phyloP scores from a whole-genome alignment of 2,113 vertebrate species.

The Triplophysa dalaica region DNA sequence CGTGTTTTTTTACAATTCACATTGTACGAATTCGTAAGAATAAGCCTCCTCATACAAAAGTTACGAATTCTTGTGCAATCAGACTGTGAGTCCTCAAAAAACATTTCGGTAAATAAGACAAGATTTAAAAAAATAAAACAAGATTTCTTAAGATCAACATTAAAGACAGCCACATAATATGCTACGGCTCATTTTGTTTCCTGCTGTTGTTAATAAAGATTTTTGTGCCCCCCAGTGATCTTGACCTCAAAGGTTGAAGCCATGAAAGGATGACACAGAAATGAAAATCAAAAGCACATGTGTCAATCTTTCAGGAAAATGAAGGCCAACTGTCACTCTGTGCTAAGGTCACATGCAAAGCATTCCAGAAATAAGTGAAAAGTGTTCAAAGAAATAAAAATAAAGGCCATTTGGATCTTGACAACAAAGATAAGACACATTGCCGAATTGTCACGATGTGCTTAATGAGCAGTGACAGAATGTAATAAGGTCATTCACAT shows the following conservation, averaged over 20 bases:
- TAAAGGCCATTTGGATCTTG: constrained; percentile 29
- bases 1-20: too few relatives aligned
- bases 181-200: too few relatives aligned
- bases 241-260: background rate
- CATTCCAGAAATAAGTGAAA: constrained; percentile 51
- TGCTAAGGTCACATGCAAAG: constrained; percentile 18
- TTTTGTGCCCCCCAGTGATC: background rate
- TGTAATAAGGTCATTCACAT: constrained; percentile 22
- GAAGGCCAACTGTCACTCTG: constrained; percentile 2
- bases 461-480: constrained; percentile 47
- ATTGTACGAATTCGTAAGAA: too few relatives aligned
- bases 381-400: constrained; percentile 57
- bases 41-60: too few relatives aligned
- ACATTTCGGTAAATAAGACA: too few relatives aligned
- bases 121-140: too few relatives aligned
- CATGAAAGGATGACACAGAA: background rate
- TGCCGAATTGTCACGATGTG: constrained; percentile 36
- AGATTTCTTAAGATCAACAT: too few relatives aligned
- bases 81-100: too few relatives aligned
- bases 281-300: constrained; percentile 17
- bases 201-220: background rate
- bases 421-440: constrained; percentile 22
- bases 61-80: too few relatives aligned
- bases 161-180: too few relatives aligned
- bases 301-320: constrained; percentile 19